Evolutionary conservation across 2,888 invertebrate species (phyloP), one percentile per base, ranked within the genome.

Genomic region (Steinernema carpocapsae): DNA sequence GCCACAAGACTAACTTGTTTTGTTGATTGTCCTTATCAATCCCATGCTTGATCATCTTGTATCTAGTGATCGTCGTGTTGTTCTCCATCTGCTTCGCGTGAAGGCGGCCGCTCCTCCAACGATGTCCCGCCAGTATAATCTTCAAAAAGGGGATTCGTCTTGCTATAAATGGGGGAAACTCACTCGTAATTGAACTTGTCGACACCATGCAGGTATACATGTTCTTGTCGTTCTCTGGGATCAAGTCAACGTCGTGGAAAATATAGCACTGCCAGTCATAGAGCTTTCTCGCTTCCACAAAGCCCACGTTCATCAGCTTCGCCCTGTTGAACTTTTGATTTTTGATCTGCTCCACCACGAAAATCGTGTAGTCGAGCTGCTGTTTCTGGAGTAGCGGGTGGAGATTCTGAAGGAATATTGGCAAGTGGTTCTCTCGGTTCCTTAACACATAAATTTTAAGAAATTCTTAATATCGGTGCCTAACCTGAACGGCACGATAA

Each of bases 61-160:
- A 99, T 43, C 96, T 91, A 0, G 97, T 97, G 80, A 97, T 92
- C 77, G 93, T 93, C 81, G 93, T 91, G 71, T 95, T 94, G 88
- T 92, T 91, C 73, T 91, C 90, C 88, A 96, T 94, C 87, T 97
- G 96, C 79, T 93, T 73, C 91, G 91, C 0, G 93, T 93, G 90
- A 97, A 91, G 1, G 97, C 96, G 80, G 93, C 94, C 4, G 95
- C 95, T 51, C 97, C 97, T 29, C 97, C 97, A 89, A 97, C 96
- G 79, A n/a, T n/a, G n/a, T n/a, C n/a, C n/a, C n/a, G n/a, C n/a
- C n/a, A n/a, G n/a, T n/a, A n/a, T n/a, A n/a, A n/a, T n/a, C 97
- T 92, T 79, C 91, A 91, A 88, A 97, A 97, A 72, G 95, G 95
- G 87, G 97, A 91, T 89, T 95, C 96, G 78, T 46, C 89, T 88